These are phyloP conservation scores for Drosophila lacicola DNA, from an alignment of 2,888 invertebrate species.

Conservation along the genomic window DNA sequence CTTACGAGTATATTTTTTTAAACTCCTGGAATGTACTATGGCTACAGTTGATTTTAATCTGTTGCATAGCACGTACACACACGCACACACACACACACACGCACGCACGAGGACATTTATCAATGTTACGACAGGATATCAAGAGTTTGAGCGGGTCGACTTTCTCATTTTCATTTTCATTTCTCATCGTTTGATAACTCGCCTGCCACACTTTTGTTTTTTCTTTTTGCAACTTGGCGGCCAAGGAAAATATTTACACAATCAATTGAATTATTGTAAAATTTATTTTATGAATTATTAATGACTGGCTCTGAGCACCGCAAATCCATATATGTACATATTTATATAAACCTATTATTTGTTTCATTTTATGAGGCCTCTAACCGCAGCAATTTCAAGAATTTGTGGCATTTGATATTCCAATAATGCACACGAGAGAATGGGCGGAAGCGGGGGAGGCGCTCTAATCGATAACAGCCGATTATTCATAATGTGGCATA, in stretches of 20 bases:
- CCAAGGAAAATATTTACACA: conserved; percentile 73
- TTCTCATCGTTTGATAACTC: conserved; percentile 28
- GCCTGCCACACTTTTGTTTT: conserved; percentile 20
- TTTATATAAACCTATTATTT: conserved; percentile 26
- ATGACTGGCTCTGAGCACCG: conserved; percentile 46
- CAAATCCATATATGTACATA: conserved; percentile 4
- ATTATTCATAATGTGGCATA: background rate
- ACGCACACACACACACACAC: conserved; percentile 22
- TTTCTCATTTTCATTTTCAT: conserved; percentile 22
- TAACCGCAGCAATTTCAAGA: conserved; percentile 52
- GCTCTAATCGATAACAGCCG: conserved; percentile 12
- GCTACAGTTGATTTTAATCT: conserved; percentile 43
- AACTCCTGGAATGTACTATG: conserved; percentile 5
- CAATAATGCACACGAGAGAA: background rate
- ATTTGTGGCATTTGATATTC: conserved; percentile 39
- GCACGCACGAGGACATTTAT: conserved; percentile 59
- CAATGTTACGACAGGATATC: conserved; percentile 54
- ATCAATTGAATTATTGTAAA: conserved; percentile 76
- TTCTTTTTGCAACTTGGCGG: conserved; percentile 17
- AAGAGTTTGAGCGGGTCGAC: conserved; percentile 26
- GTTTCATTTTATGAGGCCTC: conserved; percentile 47
- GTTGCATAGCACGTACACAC: conserved; percentile 23
- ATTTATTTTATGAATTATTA: conserved; percentile 76
- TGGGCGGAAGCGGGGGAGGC: background rate
- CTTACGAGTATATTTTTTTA: conserved; percentile 17